Evolutionary conservation across 53 echinoderm and acorn worm species (phyloP).

Genomic region (Patiria pectinifera): DNA sequence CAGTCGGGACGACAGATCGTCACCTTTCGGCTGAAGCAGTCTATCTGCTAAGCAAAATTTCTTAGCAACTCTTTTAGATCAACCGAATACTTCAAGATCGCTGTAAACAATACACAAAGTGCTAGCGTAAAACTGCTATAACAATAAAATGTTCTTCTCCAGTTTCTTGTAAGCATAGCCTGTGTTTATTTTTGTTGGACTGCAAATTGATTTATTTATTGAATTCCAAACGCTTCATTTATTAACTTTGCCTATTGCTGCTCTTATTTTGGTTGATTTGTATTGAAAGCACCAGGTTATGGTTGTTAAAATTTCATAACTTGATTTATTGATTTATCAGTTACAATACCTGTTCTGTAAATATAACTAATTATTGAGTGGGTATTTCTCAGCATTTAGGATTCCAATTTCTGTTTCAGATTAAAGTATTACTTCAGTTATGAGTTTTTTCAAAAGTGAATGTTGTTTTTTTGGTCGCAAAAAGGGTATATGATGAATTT

Average conservation of each 20-base stretch:
- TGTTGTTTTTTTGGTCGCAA: slow-evolving; percentile 18
- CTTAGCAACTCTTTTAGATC: no score
- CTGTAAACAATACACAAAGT: no score
- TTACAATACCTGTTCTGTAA: slow-evolving; percentile 24
- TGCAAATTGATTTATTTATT: not conserved
- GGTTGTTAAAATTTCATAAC: not conserved
- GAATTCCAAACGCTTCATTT: not conserved
- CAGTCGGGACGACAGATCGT: no score
- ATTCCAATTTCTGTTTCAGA: no score
- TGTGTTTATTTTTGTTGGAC: not conserved
- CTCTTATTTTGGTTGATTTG: no score
- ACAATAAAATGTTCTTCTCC: no score
- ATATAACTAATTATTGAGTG: slow-evolving; percentile 15
- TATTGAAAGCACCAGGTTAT: not conserved
- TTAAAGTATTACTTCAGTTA: not conserved
- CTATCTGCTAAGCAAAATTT: no score
- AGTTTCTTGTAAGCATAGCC: no score
- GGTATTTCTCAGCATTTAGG: not conserved
- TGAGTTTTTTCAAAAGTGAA: not conserved
- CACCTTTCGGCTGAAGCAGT: no score
- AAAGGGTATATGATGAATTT: slow-evolving; percentile 39
- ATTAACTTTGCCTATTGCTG: not conserved
- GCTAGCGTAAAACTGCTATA: no score
- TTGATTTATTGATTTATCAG: not conserved
- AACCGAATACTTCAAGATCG: no score